These are phyloP conservation scores for Lipotes vexillifer DNA, from an alignment of 2,113 vertebrate genomes.

Conservation along the genomic window DNA sequence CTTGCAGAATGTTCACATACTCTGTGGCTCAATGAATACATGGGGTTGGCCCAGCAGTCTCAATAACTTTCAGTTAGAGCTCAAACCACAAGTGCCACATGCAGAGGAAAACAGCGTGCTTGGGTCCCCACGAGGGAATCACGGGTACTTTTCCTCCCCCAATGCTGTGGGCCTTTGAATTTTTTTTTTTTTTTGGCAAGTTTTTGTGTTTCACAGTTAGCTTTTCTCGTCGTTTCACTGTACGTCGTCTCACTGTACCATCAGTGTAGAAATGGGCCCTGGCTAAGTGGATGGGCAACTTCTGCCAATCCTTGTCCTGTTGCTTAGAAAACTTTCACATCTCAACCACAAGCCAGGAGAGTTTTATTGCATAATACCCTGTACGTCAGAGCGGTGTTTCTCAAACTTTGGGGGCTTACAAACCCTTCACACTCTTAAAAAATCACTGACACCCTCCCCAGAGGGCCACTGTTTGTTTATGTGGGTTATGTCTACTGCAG, in stretches of 20 bases:
- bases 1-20: not conserved
- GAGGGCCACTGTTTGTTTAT: not conserved
- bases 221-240: not conserved
- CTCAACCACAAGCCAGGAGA: not conserved
- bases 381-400: not conserved
- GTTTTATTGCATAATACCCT: not conserved
- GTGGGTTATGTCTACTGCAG: not conserved
- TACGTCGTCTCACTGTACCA: not conserved
- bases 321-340: not conserved
- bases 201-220: not conserved
- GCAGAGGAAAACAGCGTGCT: not conserved
- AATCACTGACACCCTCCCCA: not conserved
- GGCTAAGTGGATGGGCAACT: not conserved
- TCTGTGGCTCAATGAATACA: not conserved
- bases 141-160: not conserved
- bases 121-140: not conserved
- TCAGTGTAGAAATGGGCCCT: not conserved
- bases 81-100: rapidly evolving
- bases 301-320: not conserved
- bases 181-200: not conserved
- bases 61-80: not conserved
- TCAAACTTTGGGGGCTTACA: not conserved
- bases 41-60: not conserved
- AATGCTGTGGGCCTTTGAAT: not conserved
- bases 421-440: not conserved